A percentile compares a stretch with the other conserved stretches of the same genome.
Evolutionary conservation across 1,140 invertebrate genomes (phyloP).

Genomic region (Meteorus sp.): DNA sequence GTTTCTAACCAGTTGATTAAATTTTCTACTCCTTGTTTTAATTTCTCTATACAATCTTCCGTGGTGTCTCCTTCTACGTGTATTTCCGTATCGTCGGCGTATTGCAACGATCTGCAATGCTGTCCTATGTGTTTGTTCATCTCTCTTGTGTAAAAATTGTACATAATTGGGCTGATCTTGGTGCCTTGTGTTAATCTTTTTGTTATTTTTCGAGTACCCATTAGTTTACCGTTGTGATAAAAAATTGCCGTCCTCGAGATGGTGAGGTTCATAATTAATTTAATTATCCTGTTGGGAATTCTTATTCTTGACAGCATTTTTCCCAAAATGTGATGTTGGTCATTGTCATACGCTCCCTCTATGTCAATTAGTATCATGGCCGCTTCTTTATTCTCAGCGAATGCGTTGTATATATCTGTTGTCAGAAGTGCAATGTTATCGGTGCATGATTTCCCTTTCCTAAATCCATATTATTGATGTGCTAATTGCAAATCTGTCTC

Average conservation of each 20-base stretch:
- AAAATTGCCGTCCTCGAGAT: not conserved
- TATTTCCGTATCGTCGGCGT: constrained; percentile 10
- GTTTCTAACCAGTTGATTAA: not conserved
- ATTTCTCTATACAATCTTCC: not conserved
- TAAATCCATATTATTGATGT: not conserved
- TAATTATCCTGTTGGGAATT: not conserved
- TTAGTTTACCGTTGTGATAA: not conserved
- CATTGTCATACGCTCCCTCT: not conserved
- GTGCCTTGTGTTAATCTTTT: not conserved
- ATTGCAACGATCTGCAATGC: not conserved
- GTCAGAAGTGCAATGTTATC: constrained; percentile 2
- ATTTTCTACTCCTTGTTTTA: not conserved
- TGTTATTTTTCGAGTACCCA: not conserved
- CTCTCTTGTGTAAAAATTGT: constrained; percentile 11
- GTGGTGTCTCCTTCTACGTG: not conserved
- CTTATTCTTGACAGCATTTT: not conserved
- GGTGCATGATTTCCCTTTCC: not conserved
- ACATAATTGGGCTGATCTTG: not conserved
- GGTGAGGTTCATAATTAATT: not conserved
- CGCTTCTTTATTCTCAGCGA: not conserved
- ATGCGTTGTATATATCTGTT: constrained; percentile 13
- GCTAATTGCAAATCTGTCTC: constrained; percentile 19
- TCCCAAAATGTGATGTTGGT: not conserved
- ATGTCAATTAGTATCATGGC: not conserved
- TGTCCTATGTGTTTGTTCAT: constrained; percentile 7